phyloP scores from a whole-genome alignment of 2,797 vertebrate species.

The Carcharodon carcharias region DNA sequence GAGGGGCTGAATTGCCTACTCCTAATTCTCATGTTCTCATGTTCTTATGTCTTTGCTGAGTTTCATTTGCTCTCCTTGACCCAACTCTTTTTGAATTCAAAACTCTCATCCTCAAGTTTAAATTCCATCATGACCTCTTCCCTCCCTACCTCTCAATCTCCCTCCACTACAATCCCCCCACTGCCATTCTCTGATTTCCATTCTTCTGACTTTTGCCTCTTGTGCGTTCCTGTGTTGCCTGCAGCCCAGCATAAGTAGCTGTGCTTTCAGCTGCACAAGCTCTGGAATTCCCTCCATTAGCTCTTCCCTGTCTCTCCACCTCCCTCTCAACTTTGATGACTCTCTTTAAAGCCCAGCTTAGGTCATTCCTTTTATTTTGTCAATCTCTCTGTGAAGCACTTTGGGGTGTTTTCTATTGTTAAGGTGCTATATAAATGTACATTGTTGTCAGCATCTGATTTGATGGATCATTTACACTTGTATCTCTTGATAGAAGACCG shows the following conservation, averaged over 20 bases:
- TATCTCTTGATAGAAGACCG: slow-evolving; percentile 61
- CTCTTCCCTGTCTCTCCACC: neutral
- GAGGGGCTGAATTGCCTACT: too few species aligned
- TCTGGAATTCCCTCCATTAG: neutral
- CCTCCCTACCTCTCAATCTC: neutral
- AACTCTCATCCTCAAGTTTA: neutral
- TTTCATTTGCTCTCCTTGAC: neutral
- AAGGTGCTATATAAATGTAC: slow-evolving; percentile 41
- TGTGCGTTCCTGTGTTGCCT: neutral
- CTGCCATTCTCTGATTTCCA: neutral
- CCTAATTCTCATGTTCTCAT: too few species aligned
- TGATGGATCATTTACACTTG: slow-evolving; percentile 38
- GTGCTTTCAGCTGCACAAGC: neutral
- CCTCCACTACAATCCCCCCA: neutral
- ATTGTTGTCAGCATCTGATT: neutral
- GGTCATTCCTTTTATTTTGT: neutral
- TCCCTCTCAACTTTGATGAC: neutral
- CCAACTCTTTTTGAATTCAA: neutral
- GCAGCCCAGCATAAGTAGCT: neutral
- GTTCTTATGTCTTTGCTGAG: neutral
- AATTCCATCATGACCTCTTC: neutral
- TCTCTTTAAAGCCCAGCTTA: neutral
- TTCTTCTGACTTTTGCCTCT: neutral
- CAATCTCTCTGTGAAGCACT: neutral
- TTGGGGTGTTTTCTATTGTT: neutral